Evolutionary conservation across 2,888 invertebrate genomes (phyloP).

Genomic region (Polyommatus icarus): DNA sequence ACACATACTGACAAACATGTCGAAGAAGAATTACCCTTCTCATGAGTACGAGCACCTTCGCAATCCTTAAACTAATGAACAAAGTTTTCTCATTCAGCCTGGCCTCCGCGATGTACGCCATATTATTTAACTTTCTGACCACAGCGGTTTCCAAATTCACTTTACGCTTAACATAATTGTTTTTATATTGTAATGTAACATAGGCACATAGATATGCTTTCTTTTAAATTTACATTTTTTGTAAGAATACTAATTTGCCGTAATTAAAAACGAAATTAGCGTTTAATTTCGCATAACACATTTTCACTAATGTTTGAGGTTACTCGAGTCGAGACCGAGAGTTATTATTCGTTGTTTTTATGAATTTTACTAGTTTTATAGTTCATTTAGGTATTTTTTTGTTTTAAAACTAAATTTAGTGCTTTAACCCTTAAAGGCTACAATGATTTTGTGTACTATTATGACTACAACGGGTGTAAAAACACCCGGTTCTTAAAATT

Average conservation of each 20-base stretch:
- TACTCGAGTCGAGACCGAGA: not conserved
- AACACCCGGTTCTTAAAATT: too few relatives aligned
- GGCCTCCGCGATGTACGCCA: not conserved
- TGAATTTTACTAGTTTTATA: not conserved
- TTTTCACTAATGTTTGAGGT: not conserved
- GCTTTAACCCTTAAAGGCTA: too few relatives aligned
- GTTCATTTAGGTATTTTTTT: not conserved
- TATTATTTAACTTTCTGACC: slow-evolving; percentile 30
- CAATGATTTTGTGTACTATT: too few relatives aligned
- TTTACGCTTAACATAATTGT: not conserved
- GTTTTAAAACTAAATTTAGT: not conserved
- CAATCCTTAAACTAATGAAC: slow-evolving; percentile 12
- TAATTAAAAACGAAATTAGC: not conserved
- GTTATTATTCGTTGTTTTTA: not conserved
- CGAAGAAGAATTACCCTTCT: not conserved
- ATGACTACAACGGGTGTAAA: too few relatives aligned
- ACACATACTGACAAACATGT: not conserved
- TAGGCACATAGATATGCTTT: not conserved
- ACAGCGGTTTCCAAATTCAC: slow-evolving; percentile 23
- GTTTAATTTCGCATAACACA: not conserved
- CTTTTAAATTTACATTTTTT: not conserved
- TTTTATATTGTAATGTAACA: not conserved
- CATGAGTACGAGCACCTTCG: slow-evolving; percentile 1
- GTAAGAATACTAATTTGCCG: not conserved
- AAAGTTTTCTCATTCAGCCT: slow-evolving; percentile 22